Percentiles rank a stretch among this genome's conserved stretches.
These are phyloP conservation scores for Amphibalanus amphitrite DNA, from an alignment of 1,140 invertebrate genomes.

Conservation along the genomic window DNA sequence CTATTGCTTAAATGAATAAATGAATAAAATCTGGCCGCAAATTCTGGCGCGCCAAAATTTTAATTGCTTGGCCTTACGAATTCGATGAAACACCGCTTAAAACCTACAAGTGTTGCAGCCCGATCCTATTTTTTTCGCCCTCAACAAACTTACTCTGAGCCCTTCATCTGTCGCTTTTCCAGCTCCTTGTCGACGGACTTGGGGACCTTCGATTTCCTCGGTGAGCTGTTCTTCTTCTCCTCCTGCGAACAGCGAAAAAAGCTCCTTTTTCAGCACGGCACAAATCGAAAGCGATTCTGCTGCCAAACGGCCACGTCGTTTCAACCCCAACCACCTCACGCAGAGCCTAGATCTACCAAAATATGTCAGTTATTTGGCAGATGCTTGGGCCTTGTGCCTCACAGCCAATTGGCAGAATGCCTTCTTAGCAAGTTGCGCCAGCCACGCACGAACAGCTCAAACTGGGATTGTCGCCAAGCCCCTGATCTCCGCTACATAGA, in stretches of 20 bases:
- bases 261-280: too few relatives aligned
- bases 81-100: background rate
- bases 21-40: background rate
- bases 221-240: background rate
- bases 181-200: background rate
- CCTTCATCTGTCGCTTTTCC: background rate
- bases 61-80: background rate
- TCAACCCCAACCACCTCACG: background rate
- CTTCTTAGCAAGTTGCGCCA: too few relatives aligned
- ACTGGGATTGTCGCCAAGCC: too few relatives aligned
- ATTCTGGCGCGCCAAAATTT: background rate
- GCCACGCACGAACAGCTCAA: too few relatives aligned
- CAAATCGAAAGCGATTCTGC: too few relatives aligned
- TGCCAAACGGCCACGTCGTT: too few relatives aligned
- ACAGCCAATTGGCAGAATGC: too few relatives aligned
- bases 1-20: background rate
- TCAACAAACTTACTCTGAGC: background rate
- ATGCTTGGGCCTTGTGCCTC: too few relatives aligned
- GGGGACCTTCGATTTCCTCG: background rate
- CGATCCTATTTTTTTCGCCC: background rate
- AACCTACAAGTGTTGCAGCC: background rate
- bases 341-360: background rate
- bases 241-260: background rate
- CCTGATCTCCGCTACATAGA: too few relatives aligned
- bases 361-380: background rate